Evolutionary conservation across 2,888 invertebrate species (phyloP).

Genomic region (Chymomyza fuscimana): DNA sequence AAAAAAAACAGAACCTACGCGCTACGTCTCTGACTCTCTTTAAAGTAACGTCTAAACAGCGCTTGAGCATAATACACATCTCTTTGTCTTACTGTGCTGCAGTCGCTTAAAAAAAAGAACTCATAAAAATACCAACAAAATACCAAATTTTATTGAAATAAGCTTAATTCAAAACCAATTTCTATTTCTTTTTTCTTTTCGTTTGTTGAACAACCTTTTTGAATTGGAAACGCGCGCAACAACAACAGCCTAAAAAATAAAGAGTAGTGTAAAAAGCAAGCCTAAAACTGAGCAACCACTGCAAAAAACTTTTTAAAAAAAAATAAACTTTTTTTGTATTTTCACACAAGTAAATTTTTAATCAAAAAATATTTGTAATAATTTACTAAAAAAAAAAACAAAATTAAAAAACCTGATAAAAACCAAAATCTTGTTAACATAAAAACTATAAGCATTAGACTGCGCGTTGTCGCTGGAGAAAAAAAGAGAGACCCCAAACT

Average conservation of each 20-base stretch:
- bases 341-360: not conserved
- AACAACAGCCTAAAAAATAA: slow-evolving; percentile 20
- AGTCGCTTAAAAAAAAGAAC: slow-evolving; percentile 30
- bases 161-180: slow-evolving; percentile 65
- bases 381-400: slow-evolving; percentile 24
- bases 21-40: not conserved
- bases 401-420: not conserved
- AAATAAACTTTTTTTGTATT: slow-evolving; percentile 7
- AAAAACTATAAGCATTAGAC: slow-evolving; percentile 18
- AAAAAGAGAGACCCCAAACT: slow-evolving; percentile 12
- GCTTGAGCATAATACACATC: not conserved
- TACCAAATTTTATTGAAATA: slow-evolving; percentile 18
- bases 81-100: not conserved
- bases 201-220: slow-evolving; percentile 62
- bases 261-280: not conserved
- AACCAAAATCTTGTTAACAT: slow-evolving; percentile 2
- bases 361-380: slow-evolving; percentile 16
- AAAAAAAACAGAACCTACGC: not conserved
- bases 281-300: slow-evolving; percentile 18
- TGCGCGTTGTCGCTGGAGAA: slow-evolving; percentile 25
- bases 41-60: not conserved
- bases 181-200: slow-evolving; percentile 73
- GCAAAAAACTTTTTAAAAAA: slow-evolving; percentile 12
- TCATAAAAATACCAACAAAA: slow-evolving; percentile 6
- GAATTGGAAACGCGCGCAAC: slow-evolving; percentile 60